Percentiles rank a stretch among this genome's conserved stretches.
Evolutionary conservation across 2,797 vertebrate species (phyloP).

Genomic region (Antrozous pallidus): DNA sequence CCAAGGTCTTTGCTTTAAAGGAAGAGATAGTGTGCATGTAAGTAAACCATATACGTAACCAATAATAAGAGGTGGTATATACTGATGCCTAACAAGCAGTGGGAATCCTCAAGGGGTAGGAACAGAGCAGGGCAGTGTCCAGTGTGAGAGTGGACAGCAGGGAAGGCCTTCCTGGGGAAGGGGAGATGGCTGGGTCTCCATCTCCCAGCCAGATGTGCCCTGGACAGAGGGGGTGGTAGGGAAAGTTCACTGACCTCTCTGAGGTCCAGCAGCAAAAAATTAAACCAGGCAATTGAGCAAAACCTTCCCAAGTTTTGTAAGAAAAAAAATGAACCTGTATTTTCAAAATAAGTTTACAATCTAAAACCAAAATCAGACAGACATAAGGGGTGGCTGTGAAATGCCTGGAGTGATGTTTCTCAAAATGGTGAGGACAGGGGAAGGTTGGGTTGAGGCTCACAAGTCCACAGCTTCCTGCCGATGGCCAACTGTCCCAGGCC

Average conservation of each 20-base stretch:
- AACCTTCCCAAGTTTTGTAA: not conserved
- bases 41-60: not conserved
- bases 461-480: not conserved
- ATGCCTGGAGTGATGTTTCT: not conserved
- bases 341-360: not conserved
- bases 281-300: not conserved
- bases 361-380: not conserved
- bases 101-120: not conserved
- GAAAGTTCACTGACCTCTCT: not conserved
- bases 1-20: not conserved
- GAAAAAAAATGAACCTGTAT: not conserved
- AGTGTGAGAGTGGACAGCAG: not conserved
- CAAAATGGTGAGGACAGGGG: not conserved
- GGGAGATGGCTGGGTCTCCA: not conserved
- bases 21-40: fast-evolving
- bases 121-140: not conserved
- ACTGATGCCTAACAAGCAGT: not conserved
- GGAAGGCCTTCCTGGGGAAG: not conserved
- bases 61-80: not conserved
- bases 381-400: no score
- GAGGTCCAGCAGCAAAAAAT: not conserved
- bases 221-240: not conserved
- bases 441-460: not conserved
- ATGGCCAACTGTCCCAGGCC: not conserved
- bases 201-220: no score